These are phyloP conservation scores for Drusus annulatus DNA, from an alignment of 1,140 invertebrate species.

Conservation along the genomic window DNA sequence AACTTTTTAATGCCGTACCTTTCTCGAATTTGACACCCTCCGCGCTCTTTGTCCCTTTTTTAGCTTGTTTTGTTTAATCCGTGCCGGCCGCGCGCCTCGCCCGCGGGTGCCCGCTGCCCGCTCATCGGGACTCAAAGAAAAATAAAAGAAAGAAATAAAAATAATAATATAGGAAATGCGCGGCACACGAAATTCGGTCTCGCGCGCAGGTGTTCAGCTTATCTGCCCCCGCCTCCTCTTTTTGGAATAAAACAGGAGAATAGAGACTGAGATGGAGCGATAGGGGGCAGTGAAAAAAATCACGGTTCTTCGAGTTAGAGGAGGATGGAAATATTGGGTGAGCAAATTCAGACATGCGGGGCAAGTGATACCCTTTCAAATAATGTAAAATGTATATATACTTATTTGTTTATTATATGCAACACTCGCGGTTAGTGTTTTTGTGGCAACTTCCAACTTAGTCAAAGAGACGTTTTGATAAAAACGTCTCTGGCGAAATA, in stretches of 20 bases:
- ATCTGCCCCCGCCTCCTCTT: conserved; percentile 4
- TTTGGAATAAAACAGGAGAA: not conserved
- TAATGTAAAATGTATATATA: too few species aligned
- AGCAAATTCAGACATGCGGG: not conserved
- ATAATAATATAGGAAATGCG: conserved; percentile 42
- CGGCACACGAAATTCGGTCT: conserved; percentile 50
- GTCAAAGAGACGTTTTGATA: too few species aligned
- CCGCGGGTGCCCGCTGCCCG: conserved; percentile 25
- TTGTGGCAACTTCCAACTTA: too few species aligned
- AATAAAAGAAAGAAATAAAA: conserved; percentile 44
- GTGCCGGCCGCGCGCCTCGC: conserved; percentile 21
- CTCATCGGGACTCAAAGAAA: conserved; percentile 39
- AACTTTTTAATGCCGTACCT: not conserved
- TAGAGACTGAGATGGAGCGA: conserved; percentile 4
- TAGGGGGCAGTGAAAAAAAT: conserved; percentile 2
- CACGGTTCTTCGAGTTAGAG: not conserved
- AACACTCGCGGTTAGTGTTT: too few species aligned
- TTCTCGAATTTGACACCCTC: conserved; percentile 25
- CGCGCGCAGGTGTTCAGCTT: conserved; percentile 51
- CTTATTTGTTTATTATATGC: too few species aligned
- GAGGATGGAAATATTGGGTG: conserved; percentile 12
- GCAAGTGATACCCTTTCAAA: not conserved
- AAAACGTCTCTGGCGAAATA: too few species aligned
- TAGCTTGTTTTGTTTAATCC: not conserved
- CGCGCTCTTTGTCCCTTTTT: not conserved